Conservation (phyloP, 2,113 vertebrate species). For the Aepyceros melampus region DNA sequence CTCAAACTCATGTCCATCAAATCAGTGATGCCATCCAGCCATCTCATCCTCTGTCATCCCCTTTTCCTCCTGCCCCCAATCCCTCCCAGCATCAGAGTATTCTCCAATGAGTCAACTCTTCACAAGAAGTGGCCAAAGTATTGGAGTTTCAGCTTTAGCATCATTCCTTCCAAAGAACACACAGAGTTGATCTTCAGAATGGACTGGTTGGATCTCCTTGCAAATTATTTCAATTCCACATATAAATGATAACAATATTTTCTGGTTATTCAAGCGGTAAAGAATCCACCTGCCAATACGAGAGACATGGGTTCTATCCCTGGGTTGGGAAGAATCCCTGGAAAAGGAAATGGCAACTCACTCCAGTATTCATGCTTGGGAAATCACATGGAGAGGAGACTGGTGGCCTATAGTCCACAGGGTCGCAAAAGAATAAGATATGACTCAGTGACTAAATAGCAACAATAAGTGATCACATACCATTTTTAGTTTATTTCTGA, state of each 20-base stretch:
- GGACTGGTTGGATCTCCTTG: too few species aligned
- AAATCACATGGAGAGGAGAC: neutral
- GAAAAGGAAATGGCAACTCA: neutral
- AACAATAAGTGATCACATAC: neutral
- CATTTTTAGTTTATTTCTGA: neutral
- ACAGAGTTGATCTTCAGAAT: too few species aligned
- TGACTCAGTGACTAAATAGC: neutral
- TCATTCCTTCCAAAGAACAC: too few species aligned
- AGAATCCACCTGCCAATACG: neutral
- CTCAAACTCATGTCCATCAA: fast-evolving
- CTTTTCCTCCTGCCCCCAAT: too few species aligned
- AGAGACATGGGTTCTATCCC: neutral
- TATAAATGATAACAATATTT: neutral
- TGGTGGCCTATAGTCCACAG: neutral
- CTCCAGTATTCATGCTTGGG: neutral
- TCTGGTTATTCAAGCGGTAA: neutral
- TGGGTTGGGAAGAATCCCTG: neutral
- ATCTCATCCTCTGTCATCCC: too few species aligned
- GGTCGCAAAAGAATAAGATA: neutral
- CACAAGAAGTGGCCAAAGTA: too few species aligned
- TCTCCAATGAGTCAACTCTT: too few species aligned
- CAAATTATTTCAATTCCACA: neutral
- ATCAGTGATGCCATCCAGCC: too few species aligned
- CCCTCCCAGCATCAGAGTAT: too few species aligned
- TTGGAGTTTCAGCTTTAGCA: too few species aligned